Evolutionary conservation across 2,888 invertebrate species (phyloP).

Genomic region (Acrocera orbiculus): DNA sequence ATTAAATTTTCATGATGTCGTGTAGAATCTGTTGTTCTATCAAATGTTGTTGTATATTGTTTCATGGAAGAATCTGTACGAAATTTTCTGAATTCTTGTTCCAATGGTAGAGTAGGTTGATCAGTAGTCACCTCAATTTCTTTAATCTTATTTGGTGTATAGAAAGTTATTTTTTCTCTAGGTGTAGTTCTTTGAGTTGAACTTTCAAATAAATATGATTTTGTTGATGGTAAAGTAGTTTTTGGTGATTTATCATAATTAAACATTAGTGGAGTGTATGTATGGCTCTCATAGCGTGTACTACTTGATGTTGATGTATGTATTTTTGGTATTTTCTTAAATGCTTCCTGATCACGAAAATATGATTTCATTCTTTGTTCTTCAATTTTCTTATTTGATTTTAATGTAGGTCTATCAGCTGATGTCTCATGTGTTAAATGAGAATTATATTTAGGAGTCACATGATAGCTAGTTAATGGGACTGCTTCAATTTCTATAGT

Average conservation of each 20-base stretch:
- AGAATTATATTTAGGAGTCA: neutral
- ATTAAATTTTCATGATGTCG: constrained; percentile 5
- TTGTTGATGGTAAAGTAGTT: constrained; percentile 14
- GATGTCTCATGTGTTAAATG: neutral
- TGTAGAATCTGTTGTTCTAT: neutral
- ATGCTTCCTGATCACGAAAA: constrained; percentile 27
- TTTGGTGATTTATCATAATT: constrained; percentile 19
- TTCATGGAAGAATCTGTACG: constrained; percentile 6
- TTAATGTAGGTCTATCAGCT: neutral
- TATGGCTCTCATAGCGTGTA: constrained; percentile 21
- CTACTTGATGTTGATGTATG: constrained; percentile 12
- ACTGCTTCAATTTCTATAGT: constrained; percentile 13
- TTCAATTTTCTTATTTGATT: constrained; percentile 15
- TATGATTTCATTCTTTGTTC: constrained; percentile 30
- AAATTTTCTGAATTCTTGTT: too few relatives aligned
- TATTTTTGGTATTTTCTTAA: constrained; percentile 23
- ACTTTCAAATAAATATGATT: constrained; percentile 14
- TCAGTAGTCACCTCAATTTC: constrained; percentile 5
- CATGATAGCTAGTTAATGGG: neutral
- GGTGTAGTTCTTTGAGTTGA: constrained; percentile 14
- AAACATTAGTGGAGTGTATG: constrained; percentile 22
- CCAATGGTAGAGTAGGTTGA: constrained; percentile 1
- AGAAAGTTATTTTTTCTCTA: constrained; percentile 22
- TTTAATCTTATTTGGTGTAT: constrained; percentile 7
- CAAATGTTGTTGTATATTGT: neutral